Percentiles rank a stretch among this genome's conserved stretches.
These are phyloP conservation scores for Leptobrachium ailaonicum DNA, from an alignment of 2,113 vertebrate genomes.

Conservation along the genomic window DNA sequence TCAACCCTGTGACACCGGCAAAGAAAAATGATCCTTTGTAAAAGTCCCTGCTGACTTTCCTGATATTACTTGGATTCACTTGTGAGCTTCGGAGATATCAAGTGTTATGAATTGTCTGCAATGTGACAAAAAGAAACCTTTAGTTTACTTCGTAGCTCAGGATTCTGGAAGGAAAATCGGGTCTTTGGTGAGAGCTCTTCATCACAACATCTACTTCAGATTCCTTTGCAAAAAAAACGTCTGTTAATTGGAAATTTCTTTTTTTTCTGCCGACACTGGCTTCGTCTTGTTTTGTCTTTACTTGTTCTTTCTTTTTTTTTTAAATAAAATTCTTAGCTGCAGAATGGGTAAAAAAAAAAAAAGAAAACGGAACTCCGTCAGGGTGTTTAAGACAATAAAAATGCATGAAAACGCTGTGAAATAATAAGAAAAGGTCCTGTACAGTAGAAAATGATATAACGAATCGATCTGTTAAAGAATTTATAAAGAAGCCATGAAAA, in stretches of 20 bases:
- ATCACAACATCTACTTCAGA: not conserved
- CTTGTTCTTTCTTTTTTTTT: no score
- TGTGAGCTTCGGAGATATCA: conserved; percentile 65
- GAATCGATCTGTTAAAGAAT: no score
- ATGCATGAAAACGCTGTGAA: no score
- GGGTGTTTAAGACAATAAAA: no score
- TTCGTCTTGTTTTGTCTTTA: not conserved
- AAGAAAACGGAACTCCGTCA: no score
- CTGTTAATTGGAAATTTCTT: not conserved
- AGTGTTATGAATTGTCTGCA: conserved; percentile 65
- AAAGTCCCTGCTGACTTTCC: conserved; percentile 61
- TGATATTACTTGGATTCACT: conserved; percentile 71
- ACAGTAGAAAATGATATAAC: no score
- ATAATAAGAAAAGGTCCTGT: no score
- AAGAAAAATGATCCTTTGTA: conserved; percentile 61
- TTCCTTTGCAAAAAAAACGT: not conserved
- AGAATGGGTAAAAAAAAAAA: no score
- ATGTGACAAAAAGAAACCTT: conserved; percentile 61
- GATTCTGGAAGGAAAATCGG: conserved; percentile 4
- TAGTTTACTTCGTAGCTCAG: conserved; percentile 50
- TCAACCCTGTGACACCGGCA: conserved; percentile 61
- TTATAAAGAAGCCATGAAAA: no score
- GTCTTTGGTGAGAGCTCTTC: not conserved
- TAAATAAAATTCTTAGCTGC: no score
- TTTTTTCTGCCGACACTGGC: not conserved